Evolutionary conservation across 2,113 vertebrate species (phyloP).

Genomic region (Ictalurus punctatus): DNA sequence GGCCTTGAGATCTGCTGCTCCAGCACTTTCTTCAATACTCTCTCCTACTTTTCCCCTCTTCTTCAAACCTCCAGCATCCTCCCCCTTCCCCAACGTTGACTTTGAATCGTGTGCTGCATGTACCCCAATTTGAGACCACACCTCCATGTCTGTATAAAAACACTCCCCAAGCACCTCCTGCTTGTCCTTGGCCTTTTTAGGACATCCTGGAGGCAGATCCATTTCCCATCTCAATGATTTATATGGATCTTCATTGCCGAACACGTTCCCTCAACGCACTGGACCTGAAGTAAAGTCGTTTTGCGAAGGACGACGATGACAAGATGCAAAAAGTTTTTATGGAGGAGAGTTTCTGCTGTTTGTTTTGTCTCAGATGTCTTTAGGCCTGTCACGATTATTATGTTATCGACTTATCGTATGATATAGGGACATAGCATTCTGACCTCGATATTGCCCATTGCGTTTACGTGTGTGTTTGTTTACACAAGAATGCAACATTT

Average conservation of each 20-base stretch:
- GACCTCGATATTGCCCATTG: no score
- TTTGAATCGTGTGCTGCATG: constrained; percentile 57
- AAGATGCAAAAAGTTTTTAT: constrained; percentile 37
- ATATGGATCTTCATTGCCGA: constrained; percentile 60
- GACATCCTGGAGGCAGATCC: constrained; percentile 59
- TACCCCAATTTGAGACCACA: constrained; percentile 46
- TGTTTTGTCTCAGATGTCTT: background rate
- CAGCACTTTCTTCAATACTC: constrained; percentile 60
- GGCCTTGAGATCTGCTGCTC: constrained; percentile 69
- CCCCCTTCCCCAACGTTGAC: constrained; percentile 45
- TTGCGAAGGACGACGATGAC: constrained; percentile 8
- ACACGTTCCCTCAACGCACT: constrained; percentile 52
- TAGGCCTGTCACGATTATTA: no score
- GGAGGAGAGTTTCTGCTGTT: constrained; percentile 10
- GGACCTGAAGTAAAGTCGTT: constrained; percentile 44
- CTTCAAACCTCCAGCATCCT: constrained; percentile 42
- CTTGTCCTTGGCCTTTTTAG: constrained; percentile 62
- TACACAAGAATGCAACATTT: no score
- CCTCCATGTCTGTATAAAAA: constrained; percentile 36
- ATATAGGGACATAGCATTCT: no score
- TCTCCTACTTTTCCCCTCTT: constrained; percentile 8
- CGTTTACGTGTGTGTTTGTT: no score
- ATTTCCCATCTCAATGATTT: constrained; percentile 60
- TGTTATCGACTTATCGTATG: no score
- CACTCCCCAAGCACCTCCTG: constrained; percentile 2